Evolutionary conservation across 2,797 vertebrate genomes (phyloP).

Genomic region (Manis javanica): DNA sequence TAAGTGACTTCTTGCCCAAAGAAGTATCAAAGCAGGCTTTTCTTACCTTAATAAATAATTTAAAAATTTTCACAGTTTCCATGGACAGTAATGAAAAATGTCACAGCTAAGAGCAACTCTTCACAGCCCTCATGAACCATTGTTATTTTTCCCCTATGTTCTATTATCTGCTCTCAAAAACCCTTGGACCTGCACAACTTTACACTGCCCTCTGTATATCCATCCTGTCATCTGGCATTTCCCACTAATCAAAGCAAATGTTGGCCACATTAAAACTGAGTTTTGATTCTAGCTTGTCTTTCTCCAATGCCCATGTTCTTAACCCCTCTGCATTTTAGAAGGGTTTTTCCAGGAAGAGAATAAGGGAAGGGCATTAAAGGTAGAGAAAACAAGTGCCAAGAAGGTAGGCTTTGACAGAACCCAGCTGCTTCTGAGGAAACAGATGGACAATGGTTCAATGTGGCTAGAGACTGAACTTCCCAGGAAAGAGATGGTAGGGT

Average conservation of each 20-base stretch:
- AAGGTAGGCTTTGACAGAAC: neutral
- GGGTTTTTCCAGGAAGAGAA: neutral
- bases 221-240: neutral
- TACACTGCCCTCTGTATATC: neutral
- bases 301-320: neutral
- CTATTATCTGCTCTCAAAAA: neutral
- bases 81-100: neutral
- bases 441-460: neutral
- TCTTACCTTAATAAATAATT: neutral
- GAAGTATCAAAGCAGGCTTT: constrained; percentile 1
- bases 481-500: neutral
- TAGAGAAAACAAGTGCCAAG: neutral
- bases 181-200: neutral
- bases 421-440: neutral
- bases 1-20: constrained; percentile 17
- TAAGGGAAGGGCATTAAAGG: neutral
- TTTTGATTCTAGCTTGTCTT: neutral
- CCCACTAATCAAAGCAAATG: neutral
- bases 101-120: neutral
- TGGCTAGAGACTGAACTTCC: neutral
- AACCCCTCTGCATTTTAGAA: neutral
- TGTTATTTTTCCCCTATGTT: neutral
- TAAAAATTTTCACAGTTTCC: neutral
- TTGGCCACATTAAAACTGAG: neutral
- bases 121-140: neutral